These are phyloP conservation scores for Rostratula benghalensis DNA, from an alignment of 2,113 vertebrate species.

Conservation along the genomic window DNA sequence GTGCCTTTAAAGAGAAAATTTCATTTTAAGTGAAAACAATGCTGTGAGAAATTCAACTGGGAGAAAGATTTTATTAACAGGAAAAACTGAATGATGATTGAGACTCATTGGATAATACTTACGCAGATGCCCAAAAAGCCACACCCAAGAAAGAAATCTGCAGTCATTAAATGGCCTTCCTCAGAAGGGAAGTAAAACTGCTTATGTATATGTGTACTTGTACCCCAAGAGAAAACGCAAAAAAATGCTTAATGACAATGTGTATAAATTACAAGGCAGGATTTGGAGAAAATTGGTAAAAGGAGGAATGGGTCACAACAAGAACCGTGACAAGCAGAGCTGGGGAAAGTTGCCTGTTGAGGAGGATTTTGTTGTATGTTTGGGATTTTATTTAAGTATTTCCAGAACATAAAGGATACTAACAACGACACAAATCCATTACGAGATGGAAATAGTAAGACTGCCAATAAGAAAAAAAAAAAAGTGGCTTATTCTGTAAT, in stretches of 20 bases:
- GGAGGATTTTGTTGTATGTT: not conserved
- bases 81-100: slow-evolving; percentile 17
- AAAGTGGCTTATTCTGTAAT: not conserved
- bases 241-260: not conserved
- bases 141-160: slow-evolving; percentile 21
- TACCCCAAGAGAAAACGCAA: not conserved
- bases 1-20: not conserved
- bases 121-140: not conserved
- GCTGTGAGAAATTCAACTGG: slow-evolving; percentile 20
- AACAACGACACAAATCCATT: not conserved
- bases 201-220: not conserved
- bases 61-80: slow-evolving; percentile 14
- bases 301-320: not conserved
- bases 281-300: not conserved
- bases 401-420: slow-evolving; percentile 14
- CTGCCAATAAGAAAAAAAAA: not conserved
- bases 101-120: slow-evolving; percentile 40
- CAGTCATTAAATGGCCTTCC: not conserved
- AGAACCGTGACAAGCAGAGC: not conserved
- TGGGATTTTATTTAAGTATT: slow-evolving; percentile 6
- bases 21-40: slow-evolving; percentile 19
- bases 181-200: slow-evolving; percentile 18
- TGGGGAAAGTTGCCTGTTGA: not conserved
- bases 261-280: not conserved
- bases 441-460: not conserved